Conservation (phyloP, 2,797 vertebrate species). For the Acrossocheilus fasciatus region DNA sequence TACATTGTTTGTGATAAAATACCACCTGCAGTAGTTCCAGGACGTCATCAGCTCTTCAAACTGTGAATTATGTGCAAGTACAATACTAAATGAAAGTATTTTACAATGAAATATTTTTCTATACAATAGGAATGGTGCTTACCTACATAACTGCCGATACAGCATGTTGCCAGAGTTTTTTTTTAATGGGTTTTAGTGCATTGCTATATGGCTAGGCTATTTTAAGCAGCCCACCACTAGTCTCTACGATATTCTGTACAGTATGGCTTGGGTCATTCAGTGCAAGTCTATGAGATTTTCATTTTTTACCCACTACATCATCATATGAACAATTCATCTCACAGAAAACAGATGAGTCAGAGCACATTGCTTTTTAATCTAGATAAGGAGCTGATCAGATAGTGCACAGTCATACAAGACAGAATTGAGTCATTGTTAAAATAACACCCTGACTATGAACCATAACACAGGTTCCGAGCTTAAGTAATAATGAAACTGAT, state of each 20-base stretch:
- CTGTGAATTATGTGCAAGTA: conserved; percentile 1
- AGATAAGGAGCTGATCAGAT: background rate
- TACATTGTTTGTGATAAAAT: conserved; percentile 69
- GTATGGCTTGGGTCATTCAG: background rate
- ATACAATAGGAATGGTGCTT: background rate
- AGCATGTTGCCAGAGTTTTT: background rate
- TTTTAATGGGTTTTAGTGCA: background rate
- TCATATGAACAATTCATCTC: background rate
- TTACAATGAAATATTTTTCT: background rate
- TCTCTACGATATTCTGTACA: background rate
- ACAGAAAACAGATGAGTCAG: background rate
- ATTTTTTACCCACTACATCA: background rate
- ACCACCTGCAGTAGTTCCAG: conserved; percentile 53
- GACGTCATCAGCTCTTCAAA: conserved; percentile 55
- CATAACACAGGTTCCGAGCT: background rate
- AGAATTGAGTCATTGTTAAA: background rate
- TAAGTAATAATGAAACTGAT: background rate
- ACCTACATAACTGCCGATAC: background rate
- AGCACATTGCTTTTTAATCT: background rate
- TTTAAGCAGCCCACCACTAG: background rate
- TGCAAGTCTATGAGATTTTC: background rate
- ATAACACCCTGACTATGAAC: background rate
- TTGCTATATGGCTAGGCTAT: background rate
- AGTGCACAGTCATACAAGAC: background rate
- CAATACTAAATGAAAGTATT: background rate